Evolutionary conservation across 2,113 vertebrate species (phyloP), one percentile per base, ranked within the genome.

Genomic region (Panurus biarmicus): DNA sequence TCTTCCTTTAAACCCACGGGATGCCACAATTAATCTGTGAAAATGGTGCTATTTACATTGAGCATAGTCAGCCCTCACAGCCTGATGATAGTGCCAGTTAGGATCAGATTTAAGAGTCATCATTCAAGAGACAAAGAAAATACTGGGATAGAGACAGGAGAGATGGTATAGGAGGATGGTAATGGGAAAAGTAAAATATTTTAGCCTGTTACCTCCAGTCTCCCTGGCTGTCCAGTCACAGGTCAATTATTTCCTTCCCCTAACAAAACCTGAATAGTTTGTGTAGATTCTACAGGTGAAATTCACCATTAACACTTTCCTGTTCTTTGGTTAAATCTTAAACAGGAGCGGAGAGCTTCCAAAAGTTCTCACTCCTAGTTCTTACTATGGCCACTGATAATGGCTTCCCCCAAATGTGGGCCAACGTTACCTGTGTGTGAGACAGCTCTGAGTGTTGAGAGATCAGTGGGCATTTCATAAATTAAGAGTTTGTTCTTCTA

Each of bases 161-260:
- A 79, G 67, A 23, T 71, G 47, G 42, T 95, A 45, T 11, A 73
- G 83, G 54, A 54, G 65, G 50, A 73, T 62, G 29, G 64, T 93
- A 75, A 86, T 45, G 26, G 51, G 87, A 92, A 94, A 90, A 91
- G 58, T 61, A 58, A 92, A n/a, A 75, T 90, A 83, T 91, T 94
- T 81, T 58, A 72, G 23, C n/a, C 33, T 87, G 47, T 87, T 92
- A 57, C 19, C 17, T 47, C 22, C 54, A 31, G 11, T 24, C 54
- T 69, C 9, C 35, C 8, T 42, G 53, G 16, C 36, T 90, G 78
- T 86, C 91, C 89, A 71, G 92, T 94, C 80, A 69, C 23, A 87
- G 53, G 53, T 61, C 18, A 71, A 81, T 62, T 66, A 28, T 70
- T 77, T 91, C 73, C 76, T 81, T 93, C 53, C 29, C 61, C 10